Evolutionary conservation across 2,797 vertebrate species (phyloP).

Genomic region (Ictinia mississippiensis): DNA sequence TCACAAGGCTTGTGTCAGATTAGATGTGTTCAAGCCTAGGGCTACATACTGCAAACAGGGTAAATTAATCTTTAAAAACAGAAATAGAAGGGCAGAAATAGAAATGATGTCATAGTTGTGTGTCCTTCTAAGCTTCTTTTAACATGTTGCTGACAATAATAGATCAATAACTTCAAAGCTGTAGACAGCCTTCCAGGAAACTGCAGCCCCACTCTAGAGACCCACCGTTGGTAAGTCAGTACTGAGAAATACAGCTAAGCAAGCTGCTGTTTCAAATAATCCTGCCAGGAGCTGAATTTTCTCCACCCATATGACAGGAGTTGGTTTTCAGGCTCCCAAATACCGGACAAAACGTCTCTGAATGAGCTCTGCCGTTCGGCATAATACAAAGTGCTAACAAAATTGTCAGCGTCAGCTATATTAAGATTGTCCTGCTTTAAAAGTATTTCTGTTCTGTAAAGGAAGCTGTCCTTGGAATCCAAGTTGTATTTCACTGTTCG

Average conservation of each 20-base stretch:
- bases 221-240: neutral
- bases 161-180: conserved; percentile 45
- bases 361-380: neutral
- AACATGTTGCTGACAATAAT: neutral
- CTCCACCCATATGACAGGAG: neutral
- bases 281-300: neutral
- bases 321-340: neutral
- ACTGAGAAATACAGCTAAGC: neutral
- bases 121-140: neutral
- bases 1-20: neutral
- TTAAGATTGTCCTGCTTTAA: neutral
- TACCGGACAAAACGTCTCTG: neutral
- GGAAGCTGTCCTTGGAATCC: neutral
- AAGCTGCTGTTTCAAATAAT: neutral
- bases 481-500: neutral
- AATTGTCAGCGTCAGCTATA: neutral
- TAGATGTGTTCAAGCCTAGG: neutral
- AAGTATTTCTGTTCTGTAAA: neutral
- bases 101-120: neutral
- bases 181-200: conserved; percentile 36
- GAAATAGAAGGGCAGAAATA: conserved; percentile 34
- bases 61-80: conserved; percentile 11
- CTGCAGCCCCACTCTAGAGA: neutral
- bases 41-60: neutral
- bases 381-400: neutral